Conservation (phyloP, 2,113 vertebrate species). For the Bubo bubo region DNA sequence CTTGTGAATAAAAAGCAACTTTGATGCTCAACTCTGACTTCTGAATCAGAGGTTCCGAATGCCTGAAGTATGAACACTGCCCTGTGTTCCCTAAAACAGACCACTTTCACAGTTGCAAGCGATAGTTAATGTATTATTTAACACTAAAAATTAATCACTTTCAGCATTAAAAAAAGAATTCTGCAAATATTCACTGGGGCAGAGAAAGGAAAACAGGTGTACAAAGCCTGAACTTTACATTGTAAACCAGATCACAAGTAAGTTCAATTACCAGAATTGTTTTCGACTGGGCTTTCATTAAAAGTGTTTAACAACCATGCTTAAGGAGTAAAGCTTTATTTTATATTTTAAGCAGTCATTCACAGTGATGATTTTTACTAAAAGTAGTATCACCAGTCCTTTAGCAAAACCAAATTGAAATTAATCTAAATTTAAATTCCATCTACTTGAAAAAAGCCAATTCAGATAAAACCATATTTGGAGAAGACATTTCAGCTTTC, state of each 20-base stretch:
- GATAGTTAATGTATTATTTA: not conserved
- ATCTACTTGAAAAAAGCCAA: not conserved
- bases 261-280: not conserved
- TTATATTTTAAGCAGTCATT: not conserved
- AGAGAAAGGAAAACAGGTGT: not conserved
- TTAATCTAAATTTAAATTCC: not conserved
- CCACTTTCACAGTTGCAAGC: not conserved
- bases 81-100: not conserved
- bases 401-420: not conserved
- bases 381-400: not conserved
- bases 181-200: not conserved
- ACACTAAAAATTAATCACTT: not conserved
- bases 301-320: not conserved
- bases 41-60: not conserved
- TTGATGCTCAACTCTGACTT: not conserved
- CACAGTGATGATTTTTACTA: not conserved
- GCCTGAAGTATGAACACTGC: not conserved
- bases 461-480: not conserved
- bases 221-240: not conserved
- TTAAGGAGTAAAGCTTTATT: not conserved
- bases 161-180: not conserved
- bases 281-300: not conserved
- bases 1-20: not conserved
- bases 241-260: not conserved
- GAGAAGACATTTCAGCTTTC: not conserved